These are phyloP conservation scores for Baryphthengus martii DNA, from an alignment of 2,113 vertebrate species.

Conservation along the genomic window DNA sequence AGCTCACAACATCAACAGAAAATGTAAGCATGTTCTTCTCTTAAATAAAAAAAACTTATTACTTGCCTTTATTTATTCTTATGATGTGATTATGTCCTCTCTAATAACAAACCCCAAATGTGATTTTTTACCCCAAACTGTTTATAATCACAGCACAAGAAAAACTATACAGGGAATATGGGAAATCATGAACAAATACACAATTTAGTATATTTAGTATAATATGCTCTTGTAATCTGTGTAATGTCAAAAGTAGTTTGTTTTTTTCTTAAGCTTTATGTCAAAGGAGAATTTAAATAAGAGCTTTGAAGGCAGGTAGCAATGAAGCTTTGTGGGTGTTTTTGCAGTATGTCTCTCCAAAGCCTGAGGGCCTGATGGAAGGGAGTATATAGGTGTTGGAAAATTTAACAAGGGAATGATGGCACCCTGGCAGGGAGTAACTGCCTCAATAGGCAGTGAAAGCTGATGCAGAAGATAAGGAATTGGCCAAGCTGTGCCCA, in stretches of 20 bases:
- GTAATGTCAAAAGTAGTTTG: not conserved
- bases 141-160: not conserved
- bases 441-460: not conserved
- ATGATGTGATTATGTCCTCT: not conserved
- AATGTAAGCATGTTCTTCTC: not conserved
- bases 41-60: not conserved
- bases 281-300: not conserved
- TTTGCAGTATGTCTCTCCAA: not conserved
- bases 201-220: not conserved
- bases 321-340: not conserved
- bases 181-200: not conserved
- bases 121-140: not conserved
- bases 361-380: not conserved
- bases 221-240: not conserved
- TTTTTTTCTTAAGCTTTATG: not conserved
- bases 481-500: not conserved
- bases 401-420: not conserved
- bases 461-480: not conserved
- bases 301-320: not conserved
- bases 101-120: not conserved
- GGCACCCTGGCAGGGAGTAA: not conserved
- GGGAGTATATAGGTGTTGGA: not conserved
- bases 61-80: not conserved
- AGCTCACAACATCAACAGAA: not conserved
- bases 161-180: not conserved